Conservation (phyloP, 2,797 vertebrate species). For the Liparis tanakae region DNA sequence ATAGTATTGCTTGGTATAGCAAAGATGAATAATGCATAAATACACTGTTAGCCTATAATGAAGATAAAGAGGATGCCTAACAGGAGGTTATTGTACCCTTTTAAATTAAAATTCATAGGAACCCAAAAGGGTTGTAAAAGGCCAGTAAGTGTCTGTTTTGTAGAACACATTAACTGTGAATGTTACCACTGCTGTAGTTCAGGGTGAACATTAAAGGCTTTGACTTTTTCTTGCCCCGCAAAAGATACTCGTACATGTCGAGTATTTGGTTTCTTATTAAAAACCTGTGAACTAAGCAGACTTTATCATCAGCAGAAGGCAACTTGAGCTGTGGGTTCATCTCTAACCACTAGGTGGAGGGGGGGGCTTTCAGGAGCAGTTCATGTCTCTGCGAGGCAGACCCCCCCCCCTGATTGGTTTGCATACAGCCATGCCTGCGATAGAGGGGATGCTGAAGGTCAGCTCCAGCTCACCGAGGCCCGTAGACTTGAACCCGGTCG, state of each 20-base stretch:
- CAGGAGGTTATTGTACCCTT: conserved; percentile 75
- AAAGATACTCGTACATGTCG: not conserved
- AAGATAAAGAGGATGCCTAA: conserved; percentile 63
- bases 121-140: conserved; percentile 65
- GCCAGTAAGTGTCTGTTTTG: conserved; percentile 67
- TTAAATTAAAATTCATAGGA: conserved; percentile 70
- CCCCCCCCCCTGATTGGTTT: conserved; percentile 23
- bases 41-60: conserved; percentile 68
- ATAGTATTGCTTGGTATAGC: conserved; percentile 56
- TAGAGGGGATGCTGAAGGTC: conserved; percentile 6
- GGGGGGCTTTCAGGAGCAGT: conserved; percentile 21
- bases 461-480: not conserved
- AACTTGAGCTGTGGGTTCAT: conserved; percentile 3
- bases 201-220: conserved; percentile 32
- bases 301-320: not conserved
- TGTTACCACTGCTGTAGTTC: conserved; percentile 39
- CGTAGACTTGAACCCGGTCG: conserved; percentile 3
- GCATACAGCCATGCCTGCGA: not conserved
- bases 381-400: conserved; percentile 43
- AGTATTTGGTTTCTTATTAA: conserved; percentile 6
- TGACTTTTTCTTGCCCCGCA: conserved; percentile 18
- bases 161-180: conserved; percentile 66
- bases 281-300: conserved; percentile 5
- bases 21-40: conserved; percentile 73
- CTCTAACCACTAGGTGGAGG: conserved; percentile 5